Evolutionary conservation across 2,113 vertebrate genomes (phyloP).

Genomic region (Sialia sialis): DNA sequence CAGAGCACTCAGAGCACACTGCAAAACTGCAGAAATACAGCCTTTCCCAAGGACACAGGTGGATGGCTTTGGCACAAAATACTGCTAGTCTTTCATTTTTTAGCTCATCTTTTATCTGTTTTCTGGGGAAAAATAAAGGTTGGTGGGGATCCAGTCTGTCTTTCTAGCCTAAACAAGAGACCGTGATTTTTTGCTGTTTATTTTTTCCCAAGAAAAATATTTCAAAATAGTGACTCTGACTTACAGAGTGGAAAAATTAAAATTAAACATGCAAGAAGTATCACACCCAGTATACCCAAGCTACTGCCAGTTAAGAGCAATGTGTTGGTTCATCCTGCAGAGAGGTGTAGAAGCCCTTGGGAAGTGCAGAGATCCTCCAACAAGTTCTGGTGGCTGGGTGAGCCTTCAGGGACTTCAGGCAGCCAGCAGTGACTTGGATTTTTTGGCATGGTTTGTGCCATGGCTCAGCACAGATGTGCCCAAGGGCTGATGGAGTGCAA

Average conservation of each 20-base stretch:
- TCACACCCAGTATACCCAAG: background rate
- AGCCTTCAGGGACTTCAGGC: background rate
- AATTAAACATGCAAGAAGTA: background rate
- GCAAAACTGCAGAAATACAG: background rate
- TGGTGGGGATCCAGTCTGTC: background rate
- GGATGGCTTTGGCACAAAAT: background rate
- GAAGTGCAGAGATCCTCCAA: rapidly evolving
- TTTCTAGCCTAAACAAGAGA: background rate
- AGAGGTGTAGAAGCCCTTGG: background rate
- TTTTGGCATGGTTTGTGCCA: background rate
- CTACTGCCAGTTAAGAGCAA: background rate
- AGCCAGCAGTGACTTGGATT: background rate
- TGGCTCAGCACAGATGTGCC: background rate
- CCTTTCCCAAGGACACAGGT: background rate
- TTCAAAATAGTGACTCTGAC: background rate
- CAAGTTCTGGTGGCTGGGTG: background rate
- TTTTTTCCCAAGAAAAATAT: background rate
- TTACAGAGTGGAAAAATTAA: background rate
- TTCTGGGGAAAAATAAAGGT: background rate
- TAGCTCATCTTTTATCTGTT: background rate
- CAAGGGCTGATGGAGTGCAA: background rate
- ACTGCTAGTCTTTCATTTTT: background rate
- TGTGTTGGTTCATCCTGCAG: rapidly evolving
- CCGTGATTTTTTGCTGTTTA: background rate
- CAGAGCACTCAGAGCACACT: background rate